These are phyloP conservation scores for Mus minutoides DNA, from an alignment of 2,797 vertebrate species.

Conservation along the genomic window DNA sequence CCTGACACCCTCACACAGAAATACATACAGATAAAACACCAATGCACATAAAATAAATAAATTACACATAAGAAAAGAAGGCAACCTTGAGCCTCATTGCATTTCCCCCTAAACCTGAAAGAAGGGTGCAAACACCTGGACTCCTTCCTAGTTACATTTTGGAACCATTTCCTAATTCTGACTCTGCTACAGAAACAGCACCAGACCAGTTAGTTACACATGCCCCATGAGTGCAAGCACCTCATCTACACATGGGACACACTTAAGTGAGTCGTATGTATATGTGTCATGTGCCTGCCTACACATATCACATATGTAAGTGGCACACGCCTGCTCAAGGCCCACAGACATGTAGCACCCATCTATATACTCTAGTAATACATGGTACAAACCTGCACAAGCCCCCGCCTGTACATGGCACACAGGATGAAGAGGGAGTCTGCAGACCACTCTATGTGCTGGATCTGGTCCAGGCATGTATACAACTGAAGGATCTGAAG, in stretches of 20 bases:
- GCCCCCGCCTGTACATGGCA: slow-evolving; percentile 96
- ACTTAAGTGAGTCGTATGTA: slow-evolving; percentile 96
- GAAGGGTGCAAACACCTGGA: not conserved
- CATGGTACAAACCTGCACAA: slow-evolving; percentile 91
- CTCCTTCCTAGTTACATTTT: accelerated
- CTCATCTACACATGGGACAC: not conserved
- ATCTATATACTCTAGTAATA: slow-evolving; percentile 94
- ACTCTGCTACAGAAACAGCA: slow-evolving; percentile 33
- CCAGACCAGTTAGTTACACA: not conserved
- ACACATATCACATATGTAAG: not conserved
- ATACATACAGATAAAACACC: not conserved
- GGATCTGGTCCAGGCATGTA: slow-evolving; percentile 96
- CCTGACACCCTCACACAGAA: not conserved
- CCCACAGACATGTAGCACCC: slow-evolving; percentile 95
- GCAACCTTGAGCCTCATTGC: not conserved
- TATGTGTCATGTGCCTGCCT: slow-evolving; percentile 86
- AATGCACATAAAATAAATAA: not conserved
- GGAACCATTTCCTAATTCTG: no score
- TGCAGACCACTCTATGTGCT: slow-evolving; percentile 95
- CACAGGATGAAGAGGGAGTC: slow-evolving; percentile 97
- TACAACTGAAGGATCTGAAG: slow-evolving; percentile 94
- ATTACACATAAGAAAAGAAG: not conserved
- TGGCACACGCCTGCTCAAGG: slow-evolving; percentile 90
- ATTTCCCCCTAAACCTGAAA: not conserved
- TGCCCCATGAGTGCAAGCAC: slow-evolving; percentile 57